Conservation (phyloP, 2,113 vertebrate species). For the Columbina picui region DNA sequence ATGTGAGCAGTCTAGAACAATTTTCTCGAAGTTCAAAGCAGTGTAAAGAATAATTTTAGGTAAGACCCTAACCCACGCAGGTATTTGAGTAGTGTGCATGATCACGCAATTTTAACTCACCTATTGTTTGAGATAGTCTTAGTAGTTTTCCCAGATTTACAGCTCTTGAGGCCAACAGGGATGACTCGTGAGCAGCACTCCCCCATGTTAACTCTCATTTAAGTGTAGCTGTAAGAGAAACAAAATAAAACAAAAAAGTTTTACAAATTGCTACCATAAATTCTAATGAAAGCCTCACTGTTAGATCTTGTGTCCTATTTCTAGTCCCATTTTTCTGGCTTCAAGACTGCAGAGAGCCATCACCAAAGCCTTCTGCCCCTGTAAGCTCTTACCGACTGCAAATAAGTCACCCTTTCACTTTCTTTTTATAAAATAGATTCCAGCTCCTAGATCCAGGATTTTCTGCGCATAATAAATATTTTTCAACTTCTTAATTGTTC, state of each 20-base stretch:
- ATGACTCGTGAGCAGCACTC: background rate
- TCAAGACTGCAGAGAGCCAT: background rate
- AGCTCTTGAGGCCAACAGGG: fast-evolving
- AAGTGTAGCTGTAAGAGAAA: background rate
- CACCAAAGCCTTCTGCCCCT: background rate
- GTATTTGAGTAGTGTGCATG: background rate
- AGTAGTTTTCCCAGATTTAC: background rate
- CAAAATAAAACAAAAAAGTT: background rate
- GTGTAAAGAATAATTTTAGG: background rate
- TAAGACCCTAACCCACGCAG: background rate
- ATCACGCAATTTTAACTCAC: background rate
- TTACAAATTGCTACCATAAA: background rate
- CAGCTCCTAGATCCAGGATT: background rate
- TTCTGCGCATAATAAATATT: background rate
- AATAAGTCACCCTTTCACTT: background rate
- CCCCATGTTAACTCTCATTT: background rate
- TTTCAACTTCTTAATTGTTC: background rate
- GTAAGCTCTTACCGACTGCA: background rate
- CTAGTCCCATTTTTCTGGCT: background rate
- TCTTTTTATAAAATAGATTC: background rate
- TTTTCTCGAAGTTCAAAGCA: background rate
- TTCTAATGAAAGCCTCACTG: background rate
- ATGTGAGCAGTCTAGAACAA: background rate
- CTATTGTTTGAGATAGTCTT: background rate
- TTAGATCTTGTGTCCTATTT: background rate